These are phyloP conservation scores for Gymnocephalus cernua DNA, from an alignment of 2,113 vertebrate species.

Conservation along the genomic window DNA sequence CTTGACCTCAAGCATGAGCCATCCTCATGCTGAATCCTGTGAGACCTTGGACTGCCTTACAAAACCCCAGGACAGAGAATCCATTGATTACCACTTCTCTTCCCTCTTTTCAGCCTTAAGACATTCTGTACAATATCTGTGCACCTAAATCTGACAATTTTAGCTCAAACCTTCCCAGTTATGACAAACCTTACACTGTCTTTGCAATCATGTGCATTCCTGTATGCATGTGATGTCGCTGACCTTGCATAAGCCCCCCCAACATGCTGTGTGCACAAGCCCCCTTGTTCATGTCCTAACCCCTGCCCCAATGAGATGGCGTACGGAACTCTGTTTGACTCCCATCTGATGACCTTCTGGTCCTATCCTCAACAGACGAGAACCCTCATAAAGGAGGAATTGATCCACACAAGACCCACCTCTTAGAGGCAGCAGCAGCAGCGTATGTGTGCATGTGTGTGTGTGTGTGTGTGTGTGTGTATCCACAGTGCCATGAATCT, in stretches of 20 bases:
- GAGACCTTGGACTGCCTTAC: constrained; percentile 68
- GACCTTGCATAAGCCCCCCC: constrained; percentile 34
- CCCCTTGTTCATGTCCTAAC: constrained; percentile 60
- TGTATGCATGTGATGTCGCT: constrained; percentile 65
- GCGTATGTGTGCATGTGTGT: constrained; percentile 28
- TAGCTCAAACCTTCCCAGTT: constrained; percentile 25
- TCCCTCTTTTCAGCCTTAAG: constrained; percentile 52
- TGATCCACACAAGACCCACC: constrained; percentile 74
- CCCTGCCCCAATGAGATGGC: constrained; percentile 31
- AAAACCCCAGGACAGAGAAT: constrained; percentile 74
- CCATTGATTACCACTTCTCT: constrained; percentile 72
- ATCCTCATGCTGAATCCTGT: constrained; percentile 74
- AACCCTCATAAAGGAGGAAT: constrained; percentile 82
- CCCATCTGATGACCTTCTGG: constrained; percentile 85
- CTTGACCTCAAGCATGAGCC: constrained; percentile 73
- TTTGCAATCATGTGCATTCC: constrained; percentile 56
- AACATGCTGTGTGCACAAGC: constrained; percentile 58
- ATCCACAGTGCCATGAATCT: constrained; percentile 47
- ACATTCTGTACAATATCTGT: constrained; percentile 42
- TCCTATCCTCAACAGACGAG: constrained; percentile 68
- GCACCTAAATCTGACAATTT: constrained; percentile 49
- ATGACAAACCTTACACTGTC: constrained; percentile 36
- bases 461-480: constrained; percentile 27
- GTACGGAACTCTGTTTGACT: constrained; percentile 64
- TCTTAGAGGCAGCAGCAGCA: constrained; percentile 54